These are phyloP conservation scores for Cyanoramphus novaezelandiae DNA, from an alignment of 2,113 vertebrate species.

Conservation along the genomic window DNA sequence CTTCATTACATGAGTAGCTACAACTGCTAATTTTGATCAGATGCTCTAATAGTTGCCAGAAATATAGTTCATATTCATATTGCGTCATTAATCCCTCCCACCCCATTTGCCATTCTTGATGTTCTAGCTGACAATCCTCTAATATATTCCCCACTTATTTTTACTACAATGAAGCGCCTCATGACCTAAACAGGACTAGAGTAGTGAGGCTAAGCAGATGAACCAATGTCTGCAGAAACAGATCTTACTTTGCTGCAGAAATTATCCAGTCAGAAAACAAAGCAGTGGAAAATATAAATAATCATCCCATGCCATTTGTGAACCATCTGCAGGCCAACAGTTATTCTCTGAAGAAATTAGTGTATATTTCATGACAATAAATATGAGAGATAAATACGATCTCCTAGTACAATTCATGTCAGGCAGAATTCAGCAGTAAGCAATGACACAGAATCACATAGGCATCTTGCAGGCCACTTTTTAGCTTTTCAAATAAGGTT, in stretches of 20 bases:
- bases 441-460: not conserved
- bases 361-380: not conserved
- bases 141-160: not conserved
- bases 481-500: not conserved
- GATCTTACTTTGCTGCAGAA: not conserved
- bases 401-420: not conserved
- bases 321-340: not conserved
- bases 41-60: not conserved
- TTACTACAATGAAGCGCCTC: not conserved
- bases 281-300: slow-evolving; percentile 5
- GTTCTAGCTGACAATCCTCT: not conserved
- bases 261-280: slow-evolving; percentile 1
- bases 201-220: not conserved
- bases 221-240: not conserved
- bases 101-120: not conserved
- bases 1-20: slow-evolving; percentile 10
- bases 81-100: not conserved
- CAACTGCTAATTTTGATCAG: slow-evolving; percentile 43
- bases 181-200: not conserved
- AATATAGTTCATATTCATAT: not conserved
- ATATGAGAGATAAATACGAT: not conserved
- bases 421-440: not conserved
- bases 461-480: not conserved
- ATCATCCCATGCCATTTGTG: not conserved
- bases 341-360: not conserved